Evolutionary conservation across 2,888 invertebrate species (phyloP).

Genomic region (Lymantria dispar): DNA sequence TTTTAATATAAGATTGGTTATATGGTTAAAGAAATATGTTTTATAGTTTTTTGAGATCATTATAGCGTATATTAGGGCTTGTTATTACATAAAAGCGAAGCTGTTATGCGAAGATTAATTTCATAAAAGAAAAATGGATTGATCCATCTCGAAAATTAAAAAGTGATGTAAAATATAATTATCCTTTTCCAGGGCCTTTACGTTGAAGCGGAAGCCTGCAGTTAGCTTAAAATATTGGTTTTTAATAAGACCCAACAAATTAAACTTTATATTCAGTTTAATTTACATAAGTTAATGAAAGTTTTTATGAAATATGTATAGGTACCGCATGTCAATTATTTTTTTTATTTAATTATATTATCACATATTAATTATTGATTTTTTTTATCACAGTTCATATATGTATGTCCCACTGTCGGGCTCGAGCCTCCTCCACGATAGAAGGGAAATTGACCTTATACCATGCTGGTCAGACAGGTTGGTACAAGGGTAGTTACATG

Average conservation of each 20-base stretch:
- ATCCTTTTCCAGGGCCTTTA: slow-evolving; percentile 31
- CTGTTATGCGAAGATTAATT: slow-evolving; percentile 34
- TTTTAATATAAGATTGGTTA: slow-evolving; percentile 6
- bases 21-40: neutral
- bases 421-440: too few relatives aligned
- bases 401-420: too few relatives aligned
- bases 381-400: too few relatives aligned
- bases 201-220: slow-evolving; percentile 50
- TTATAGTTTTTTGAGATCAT: neutral
- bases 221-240: slow-evolving; percentile 59
- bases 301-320: too few relatives aligned
- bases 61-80: slow-evolving; percentile 6
- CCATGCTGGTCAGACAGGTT: too few relatives aligned
- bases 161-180: slow-evolving; percentile 35
- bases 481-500: too few relatives aligned
- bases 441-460: too few relatives aligned
- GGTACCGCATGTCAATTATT: too few relatives aligned
- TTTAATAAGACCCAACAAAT: slow-evolving; percentile 50
- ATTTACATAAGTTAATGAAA: too few relatives aligned
- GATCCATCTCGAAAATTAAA: slow-evolving; percentile 30
- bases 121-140: slow-evolving; percentile 35
- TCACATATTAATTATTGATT: too few relatives aligned
- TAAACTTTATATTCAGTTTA: too few relatives aligned
- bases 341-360: too few relatives aligned
- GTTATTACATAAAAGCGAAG: slow-evolving; percentile 22